Percentiles rank a stretch among this genome's conserved stretches.
Evolutionary conservation across 1,140 invertebrate species (phyloP).

Genomic region (Tetramorium parvispinum): DNA sequence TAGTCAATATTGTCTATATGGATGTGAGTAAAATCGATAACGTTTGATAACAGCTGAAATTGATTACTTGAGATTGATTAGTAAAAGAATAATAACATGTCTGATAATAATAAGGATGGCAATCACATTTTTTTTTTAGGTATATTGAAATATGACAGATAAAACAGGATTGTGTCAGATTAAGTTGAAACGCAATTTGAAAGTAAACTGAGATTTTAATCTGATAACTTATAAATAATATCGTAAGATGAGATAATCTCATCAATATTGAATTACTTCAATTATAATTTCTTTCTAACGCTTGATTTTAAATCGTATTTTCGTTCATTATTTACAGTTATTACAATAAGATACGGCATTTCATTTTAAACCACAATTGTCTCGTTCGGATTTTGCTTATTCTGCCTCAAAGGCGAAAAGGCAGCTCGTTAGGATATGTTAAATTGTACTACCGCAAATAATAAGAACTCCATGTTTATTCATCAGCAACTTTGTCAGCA

Average conservation of each 20-base stretch:
- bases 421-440: slow-evolving; percentile 35
- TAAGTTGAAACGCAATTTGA: slow-evolving; percentile 2
- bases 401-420: background rate
- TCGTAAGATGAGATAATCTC: background rate
- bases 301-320: slow-evolving; percentile 1
- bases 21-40: background rate
- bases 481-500: slow-evolving; percentile 7
- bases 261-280: background rate
- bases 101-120: background rate
- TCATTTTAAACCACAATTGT: background rate
- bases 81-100: background rate
- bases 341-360: background rate
- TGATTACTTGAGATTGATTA: background rate
- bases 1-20: background rate
- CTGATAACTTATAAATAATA: background rate
- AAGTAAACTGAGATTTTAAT: background rate
- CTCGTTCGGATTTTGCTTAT: background rate
- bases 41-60: background rate
- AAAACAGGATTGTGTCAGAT: background rate
- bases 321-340: background rate
- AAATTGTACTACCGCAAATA: slow-evolving; percentile 30
- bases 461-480: slow-evolving; percentile 47
- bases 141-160: background rate
- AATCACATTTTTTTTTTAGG: background rate
- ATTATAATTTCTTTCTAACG: background rate